These are phyloP conservation scores for Aspidapion aeneum DNA, from an alignment of 2,888 invertebrate genomes.

Conservation along the genomic window DNA sequence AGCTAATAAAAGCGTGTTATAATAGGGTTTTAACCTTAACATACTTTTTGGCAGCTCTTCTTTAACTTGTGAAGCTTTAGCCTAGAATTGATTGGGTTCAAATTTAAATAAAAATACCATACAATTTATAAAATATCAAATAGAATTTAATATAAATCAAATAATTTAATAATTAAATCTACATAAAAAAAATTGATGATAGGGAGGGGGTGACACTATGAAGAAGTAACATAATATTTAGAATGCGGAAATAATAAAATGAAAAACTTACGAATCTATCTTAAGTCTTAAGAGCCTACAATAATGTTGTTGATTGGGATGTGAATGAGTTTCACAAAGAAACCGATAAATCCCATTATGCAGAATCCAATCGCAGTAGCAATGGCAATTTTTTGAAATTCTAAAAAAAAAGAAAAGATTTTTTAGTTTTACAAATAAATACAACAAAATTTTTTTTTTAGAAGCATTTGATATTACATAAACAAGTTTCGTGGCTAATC, in stretches of 20 bases:
- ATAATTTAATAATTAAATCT: not conserved
- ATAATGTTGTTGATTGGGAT: conserved; percentile 98
- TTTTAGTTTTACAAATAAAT: too few relatives aligned
- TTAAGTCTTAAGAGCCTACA: conserved; percentile 67
- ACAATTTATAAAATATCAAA: not conserved
- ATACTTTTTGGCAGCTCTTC: too few relatives aligned
- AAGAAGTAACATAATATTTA: too few relatives aligned
- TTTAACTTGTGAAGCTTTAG: too few relatives aligned
- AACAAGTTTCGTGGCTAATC: too few relatives aligned
- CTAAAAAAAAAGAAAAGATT: conserved; percentile 57
- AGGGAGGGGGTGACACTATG: not conserved
- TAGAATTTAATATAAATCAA: not conserved
- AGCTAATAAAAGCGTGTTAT: too few relatives aligned
- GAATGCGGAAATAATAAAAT: conserved; percentile 24
- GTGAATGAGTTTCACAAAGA: conserved; percentile 99
- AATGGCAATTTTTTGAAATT: conserved; percentile 99
- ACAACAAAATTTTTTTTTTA: not conserved
- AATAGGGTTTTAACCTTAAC: too few relatives aligned
- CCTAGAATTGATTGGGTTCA: too few relatives aligned
- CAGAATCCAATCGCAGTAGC: conserved; percentile 99
- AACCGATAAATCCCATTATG: conserved; percentile 99
- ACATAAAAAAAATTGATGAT: not conserved
- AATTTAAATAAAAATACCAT: too few relatives aligned
- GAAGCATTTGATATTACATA: too few relatives aligned
- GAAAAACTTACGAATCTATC: conserved; percentile 21